A percentile compares a stretch with the other conserved stretches of the same genome.
Evolutionary conservation across 2,888 invertebrate species (phyloP).

Genomic region (Macrophya alboannulata): DNA sequence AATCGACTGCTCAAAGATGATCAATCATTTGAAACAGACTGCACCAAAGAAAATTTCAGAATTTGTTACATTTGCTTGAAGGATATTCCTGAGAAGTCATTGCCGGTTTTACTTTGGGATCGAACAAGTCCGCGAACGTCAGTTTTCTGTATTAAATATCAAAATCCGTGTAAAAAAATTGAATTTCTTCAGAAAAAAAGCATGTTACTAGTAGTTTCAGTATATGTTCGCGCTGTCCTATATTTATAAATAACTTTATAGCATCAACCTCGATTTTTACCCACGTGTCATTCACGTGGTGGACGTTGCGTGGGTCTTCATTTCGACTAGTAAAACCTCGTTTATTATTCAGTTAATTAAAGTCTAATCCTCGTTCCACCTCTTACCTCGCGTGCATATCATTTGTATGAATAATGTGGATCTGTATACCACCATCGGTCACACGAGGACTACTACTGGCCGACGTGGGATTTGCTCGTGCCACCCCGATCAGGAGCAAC

Average conservation of each 20-base stretch:
- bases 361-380: neutral
- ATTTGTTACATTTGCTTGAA: neutral
- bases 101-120: neutral
- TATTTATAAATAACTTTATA: neutral
- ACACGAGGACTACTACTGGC: neutral
- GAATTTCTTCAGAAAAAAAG: too few relatives aligned
- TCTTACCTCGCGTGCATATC: conserved; percentile 90
- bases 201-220: neutral
- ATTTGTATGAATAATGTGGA: conserved; percentile 93
- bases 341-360: neutral
- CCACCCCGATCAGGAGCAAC: neutral
- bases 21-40: neutral
- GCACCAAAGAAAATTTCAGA: neutral
- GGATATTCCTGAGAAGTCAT: neutral
- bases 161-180: too few relatives aligned
- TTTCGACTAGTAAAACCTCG: neutral
- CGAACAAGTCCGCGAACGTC: too few relatives aligned
- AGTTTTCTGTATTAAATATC: too few relatives aligned
- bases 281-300: neutral
- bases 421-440: conserved; percentile 61
- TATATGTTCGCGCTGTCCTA: neutral
- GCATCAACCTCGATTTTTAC: neutral
- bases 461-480: conserved; percentile 9
- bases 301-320: neutral
- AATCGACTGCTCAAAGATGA: neutral